phyloP scores from a whole-genome alignment of 2,113 vertebrate genomes.

The Ptychochromis oligacanthus region DNA sequence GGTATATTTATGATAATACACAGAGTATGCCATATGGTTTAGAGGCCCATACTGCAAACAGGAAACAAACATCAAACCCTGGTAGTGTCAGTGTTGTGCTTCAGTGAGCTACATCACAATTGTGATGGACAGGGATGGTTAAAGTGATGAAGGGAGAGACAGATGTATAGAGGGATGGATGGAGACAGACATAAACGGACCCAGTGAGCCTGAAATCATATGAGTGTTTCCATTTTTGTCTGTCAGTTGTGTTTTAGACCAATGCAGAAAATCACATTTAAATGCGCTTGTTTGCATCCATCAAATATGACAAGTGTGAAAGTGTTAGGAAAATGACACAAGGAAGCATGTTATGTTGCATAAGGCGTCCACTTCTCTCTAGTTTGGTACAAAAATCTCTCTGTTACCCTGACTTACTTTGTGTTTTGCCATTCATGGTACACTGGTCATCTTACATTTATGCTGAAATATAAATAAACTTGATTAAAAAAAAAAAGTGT shows the following conservation, averaged over 20 bases:
- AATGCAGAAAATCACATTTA: slow-evolving; percentile 5
- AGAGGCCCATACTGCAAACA: slow-evolving; percentile 7
- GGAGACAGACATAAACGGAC: slow-evolving; percentile 39
- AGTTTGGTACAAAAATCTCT: neutral
- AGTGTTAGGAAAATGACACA: neutral
- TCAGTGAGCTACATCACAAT: slow-evolving; percentile 16
- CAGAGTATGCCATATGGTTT: slow-evolving; percentile 16
- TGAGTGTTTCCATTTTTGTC: slow-evolving; percentile 45
- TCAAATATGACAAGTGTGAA: neutral
- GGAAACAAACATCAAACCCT: slow-evolving; percentile 14
- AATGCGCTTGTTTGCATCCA: slow-evolving; percentile 5
- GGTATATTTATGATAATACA: slow-evolving; percentile 23
- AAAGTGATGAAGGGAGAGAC: slow-evolving; percentile 19
- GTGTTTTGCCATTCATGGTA: neutral
- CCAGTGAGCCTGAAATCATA: slow-evolving; percentile 44
- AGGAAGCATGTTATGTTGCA: neutral
- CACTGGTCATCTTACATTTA: no score
- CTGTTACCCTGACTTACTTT: neutral
- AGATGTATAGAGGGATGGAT: slow-evolving; percentile 36
- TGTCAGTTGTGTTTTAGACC: slow-evolving; percentile 25
- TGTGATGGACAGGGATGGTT: slow-evolving; percentile 31
- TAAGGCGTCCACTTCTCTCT: neutral
- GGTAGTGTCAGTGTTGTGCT: slow-evolving; percentile 6
- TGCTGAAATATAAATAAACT: no score
- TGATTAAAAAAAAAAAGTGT: no score